A percentile compares a stretch with the other conserved stretches of the same genome.
These are phyloP conservation scores for Manis javanica DNA, from an alignment of 2,797 vertebrate species.

Conservation along the genomic window DNA sequence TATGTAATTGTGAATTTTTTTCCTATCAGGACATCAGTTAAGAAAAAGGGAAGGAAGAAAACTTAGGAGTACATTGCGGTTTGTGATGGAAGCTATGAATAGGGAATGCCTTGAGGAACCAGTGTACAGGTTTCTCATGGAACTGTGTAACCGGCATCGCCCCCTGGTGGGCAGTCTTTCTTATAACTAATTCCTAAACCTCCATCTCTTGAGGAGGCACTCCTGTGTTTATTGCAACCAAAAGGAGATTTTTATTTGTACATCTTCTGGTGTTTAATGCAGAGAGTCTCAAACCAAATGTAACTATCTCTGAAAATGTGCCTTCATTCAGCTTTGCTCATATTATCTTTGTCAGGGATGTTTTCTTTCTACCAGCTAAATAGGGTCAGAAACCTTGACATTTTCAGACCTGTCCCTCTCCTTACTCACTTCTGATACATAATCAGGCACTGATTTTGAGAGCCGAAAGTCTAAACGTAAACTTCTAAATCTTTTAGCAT, in stretches of 20 bases:
- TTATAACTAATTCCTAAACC: not conserved
- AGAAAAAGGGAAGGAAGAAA: not conserved
- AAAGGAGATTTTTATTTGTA: not conserved
- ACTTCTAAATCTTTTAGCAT: not conserved
- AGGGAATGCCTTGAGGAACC: too few species aligned
- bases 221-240: not conserved
- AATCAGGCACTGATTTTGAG: not conserved
- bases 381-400: too few species aligned
- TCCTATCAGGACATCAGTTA: not conserved
- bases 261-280: not conserved
- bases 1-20: not conserved
- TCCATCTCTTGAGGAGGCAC: not conserved
- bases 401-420: not conserved
- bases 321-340: not conserved
- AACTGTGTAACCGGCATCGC: not conserved
- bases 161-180: not conserved
- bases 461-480: not conserved
- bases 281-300: not conserved
- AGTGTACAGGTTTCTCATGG: accelerated
- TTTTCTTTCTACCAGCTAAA: not conserved
- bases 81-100: not conserved
- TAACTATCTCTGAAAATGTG: not conserved
- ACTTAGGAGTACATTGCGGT: not conserved
- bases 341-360: not conserved
- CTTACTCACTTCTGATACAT: not conserved